Base-by-base conservation (phyloP, 2,113 vertebrate species). In the Spermophilus dauricus region DNA sequence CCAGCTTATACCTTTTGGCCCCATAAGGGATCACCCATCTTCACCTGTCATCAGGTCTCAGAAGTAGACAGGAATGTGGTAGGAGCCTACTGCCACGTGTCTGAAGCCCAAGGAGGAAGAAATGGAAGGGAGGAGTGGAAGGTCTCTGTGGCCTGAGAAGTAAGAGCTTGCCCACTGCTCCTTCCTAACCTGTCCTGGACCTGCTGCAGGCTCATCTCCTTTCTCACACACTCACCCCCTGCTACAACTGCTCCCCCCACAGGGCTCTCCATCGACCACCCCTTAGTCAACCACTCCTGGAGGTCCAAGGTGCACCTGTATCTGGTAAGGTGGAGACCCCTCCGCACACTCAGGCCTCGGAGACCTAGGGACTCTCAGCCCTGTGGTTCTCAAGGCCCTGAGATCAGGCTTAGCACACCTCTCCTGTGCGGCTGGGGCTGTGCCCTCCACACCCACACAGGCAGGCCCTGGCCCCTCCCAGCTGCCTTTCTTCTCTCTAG, bases 231-330 rank as follows among this genome's bases (percentile, higher is more conserved):
- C 65, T 51, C 20, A 32, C 39, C 7, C 24, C 14, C 1, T 4
- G 17, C 6, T 2, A 4, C 1, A 1, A 53, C 61, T 22, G 14
- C 34, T 37, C 42, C 1, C 16, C 14, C 34, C 1, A 0, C 0
- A 20, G 16, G 26, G 0, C 63, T 75, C 70, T 48, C 53, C 20
- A 39, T 13, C 8, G 8, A 10, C 22, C 16, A 1, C 39, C 51
- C 30, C 61, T 63, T 28, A 63, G 24, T 70, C 39, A 3, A 26
- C 78, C 14, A 13, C 0, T 0, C 28, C 77, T 32, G 6, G 22
- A 58, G 24, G 17, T 39, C n/a, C 17, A 76, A 10, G 10, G 51
- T 11, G 16, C 10, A 53, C 65, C 30, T 91, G 48, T 69, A 45
- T 24, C 76, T 20, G 4, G 45, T 8, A 7, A 81, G 30, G 45